Evolutionary conservation across 2,888 invertebrate genomes (phyloP), one percentile per base, ranked within the genome.

Genomic region (Chalcis sispes): DNA sequence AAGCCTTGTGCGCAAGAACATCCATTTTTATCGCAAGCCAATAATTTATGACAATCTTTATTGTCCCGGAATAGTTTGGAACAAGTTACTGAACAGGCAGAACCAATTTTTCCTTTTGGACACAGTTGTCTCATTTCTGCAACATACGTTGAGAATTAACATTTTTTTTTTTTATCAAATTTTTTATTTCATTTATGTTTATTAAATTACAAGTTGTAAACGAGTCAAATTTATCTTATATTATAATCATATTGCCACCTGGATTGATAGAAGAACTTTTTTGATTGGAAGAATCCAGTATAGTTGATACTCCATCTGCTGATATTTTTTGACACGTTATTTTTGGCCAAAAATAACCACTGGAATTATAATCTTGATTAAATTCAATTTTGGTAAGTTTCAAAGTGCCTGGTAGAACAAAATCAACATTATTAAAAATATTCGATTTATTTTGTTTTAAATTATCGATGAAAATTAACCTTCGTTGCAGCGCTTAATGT

Each of bases 301-400:
- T 42, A 25, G 20, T 50, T 8, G 78, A 78, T 10, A 7, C 5
- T 1, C 58, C 62, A 27, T 61, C 52, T 8, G 42, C 1, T n/a
- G 80, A 82, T 29, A 85, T 52, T 72, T 80, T 83, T 59, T 85
- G 83, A 56, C 85, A 85, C 4, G 80, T 80, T 0, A 80, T 72
- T 5, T 66, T 76, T 5, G 80, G 81, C 83, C 82, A 82, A 48
- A 48, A 46, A 13, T 77, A 20, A 7, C 4, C n/a, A 0, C 27
- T 8, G 18, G 18, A n/a, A 36, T 13, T 4, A 32, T 54, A 54
- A 61, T 83, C 79, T 64, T 74, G 48, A 5, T 23, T 29, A 18
- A 74, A 62, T 15, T 4, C 20, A 40, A 82, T 74, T 48, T 66
- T 74, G 1, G 56, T 8, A 1, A 46, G 25, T 76, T 81, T 83